These are phyloP conservation scores for Mormyrus hasselquistii DNA, from an alignment of 2,797 vertebrate genomes.

Conservation along the genomic window DNA sequence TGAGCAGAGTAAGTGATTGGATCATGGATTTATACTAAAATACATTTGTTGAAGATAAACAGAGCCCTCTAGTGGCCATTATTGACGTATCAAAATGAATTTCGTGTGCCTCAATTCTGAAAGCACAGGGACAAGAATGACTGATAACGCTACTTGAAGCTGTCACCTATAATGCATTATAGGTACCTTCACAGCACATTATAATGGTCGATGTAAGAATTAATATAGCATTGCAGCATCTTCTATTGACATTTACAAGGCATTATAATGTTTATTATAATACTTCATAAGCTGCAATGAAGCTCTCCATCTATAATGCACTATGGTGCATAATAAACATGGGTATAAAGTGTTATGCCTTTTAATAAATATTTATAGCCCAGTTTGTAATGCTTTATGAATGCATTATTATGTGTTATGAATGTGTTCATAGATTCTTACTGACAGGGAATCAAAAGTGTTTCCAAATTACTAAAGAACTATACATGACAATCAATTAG, in stretches of 20 bases:
- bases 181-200: background rate
- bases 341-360: background rate
- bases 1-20: background rate
- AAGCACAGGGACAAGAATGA: background rate
- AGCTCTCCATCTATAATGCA: background rate
- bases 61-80: background rate
- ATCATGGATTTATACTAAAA: background rate
- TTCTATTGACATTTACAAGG: background rate
- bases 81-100: background rate
- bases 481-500: background rate
- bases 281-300: background rate
- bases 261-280: background rate
- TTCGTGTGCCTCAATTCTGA: background rate
- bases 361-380: background rate
- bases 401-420: background rate
- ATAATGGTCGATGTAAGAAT: background rate
- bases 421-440: background rate
- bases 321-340: background rate
- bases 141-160: background rate
- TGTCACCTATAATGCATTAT: background rate
- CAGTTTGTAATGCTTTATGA: background rate
- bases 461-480: background rate
- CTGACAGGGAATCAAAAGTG: background rate
- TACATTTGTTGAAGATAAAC: background rate
- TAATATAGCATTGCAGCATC: background rate